These are phyloP conservation scores for Myotis yumanensis DNA, from an alignment of 2,113 vertebrate species.

Conservation along the genomic window DNA sequence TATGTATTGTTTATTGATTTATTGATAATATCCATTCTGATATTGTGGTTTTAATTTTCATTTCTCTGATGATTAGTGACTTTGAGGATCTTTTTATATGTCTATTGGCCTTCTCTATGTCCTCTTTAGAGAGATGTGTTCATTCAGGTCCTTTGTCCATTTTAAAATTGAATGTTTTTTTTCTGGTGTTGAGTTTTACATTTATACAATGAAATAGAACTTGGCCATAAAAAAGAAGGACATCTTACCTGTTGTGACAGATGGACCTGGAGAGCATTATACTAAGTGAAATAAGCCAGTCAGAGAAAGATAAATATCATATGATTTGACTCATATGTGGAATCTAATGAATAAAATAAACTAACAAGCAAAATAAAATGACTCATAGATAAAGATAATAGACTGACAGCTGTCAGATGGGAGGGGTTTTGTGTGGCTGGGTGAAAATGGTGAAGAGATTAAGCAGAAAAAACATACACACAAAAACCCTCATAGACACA, in stretches of 20 bases:
- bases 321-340: neutral
- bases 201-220: neutral
- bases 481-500: neutral
- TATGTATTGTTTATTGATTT: neutral
- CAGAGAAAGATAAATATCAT: neutral
- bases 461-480: neutral
- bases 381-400: neutral
- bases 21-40: neutral
- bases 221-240: neutral
- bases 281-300: neutral
- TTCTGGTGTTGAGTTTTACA: neutral
- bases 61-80: neutral
- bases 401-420: neutral
- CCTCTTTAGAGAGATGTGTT: neutral
- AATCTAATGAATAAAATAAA: neutral
- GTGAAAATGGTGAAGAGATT: neutral
- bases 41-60: neutral
- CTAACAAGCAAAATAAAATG: neutral
- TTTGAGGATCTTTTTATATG: neutral
- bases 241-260: neutral
- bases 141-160: neutral
- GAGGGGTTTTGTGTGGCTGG: neutral
- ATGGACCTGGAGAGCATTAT: neutral
- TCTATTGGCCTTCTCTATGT: neutral
- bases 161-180: neutral